Evolutionary conservation across 2,113 vertebrate species (phyloP).

Genomic region (Antechinus flavipes): DNA sequence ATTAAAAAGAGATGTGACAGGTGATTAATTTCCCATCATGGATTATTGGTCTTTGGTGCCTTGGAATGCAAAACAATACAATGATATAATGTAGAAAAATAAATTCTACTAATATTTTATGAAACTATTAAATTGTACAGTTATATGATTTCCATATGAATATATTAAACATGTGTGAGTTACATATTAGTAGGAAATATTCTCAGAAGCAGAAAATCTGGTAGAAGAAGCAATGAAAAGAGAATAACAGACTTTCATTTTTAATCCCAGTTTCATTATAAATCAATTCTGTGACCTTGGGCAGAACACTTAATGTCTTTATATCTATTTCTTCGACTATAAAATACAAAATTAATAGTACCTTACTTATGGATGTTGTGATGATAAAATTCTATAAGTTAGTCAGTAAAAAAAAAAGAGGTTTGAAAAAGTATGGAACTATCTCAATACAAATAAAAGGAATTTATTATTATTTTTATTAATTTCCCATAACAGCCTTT

Average conservation of each 20-base stretch:
- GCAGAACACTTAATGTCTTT: neutral
- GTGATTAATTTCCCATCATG: neutral
- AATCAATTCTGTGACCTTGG: neutral
- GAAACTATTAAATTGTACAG: neutral
- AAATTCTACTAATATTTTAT: neutral
- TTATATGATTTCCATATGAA: neutral
- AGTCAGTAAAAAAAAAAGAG: neutral
- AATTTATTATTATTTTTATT: neutral
- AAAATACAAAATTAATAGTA: conserved; percentile 1
- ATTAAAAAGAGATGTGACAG: neutral
- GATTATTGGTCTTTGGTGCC: neutral
- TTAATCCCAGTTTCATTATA: neutral
- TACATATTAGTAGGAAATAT: neutral
- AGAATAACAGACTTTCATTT: neutral
- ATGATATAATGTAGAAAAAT: neutral
- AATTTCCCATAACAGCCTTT: neutral
- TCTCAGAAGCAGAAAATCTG: neutral
- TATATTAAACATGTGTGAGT: neutral
- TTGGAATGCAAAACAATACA: neutral
- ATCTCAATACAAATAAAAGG: neutral
- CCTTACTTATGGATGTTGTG: neutral
- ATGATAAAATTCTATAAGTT: neutral
- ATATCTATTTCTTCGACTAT: neutral
- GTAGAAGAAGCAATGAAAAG: neutral
- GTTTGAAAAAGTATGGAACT: neutral